Base-by-base conservation (phyloP, 2,888 invertebrate species). In the Endomychus coccineus region DNA sequence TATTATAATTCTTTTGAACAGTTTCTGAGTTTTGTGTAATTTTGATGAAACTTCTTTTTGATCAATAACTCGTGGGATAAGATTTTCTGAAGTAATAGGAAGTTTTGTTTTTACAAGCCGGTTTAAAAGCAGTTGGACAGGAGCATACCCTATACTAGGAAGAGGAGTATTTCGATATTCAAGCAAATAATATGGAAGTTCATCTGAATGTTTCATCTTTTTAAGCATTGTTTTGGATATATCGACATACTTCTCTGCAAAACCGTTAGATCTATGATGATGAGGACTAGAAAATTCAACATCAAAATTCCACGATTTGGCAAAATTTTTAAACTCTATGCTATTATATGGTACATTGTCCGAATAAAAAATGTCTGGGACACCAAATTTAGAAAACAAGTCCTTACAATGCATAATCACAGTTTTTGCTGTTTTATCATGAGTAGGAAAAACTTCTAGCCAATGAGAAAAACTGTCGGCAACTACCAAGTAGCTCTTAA, bases 301-400 rank as follows among this genome's bases (percentile, higher is more conserved):
- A 28, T 22, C 25, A 31, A 37, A 31, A 10, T 37, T 27, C 32
- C 32, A 32, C 14, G 48, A 41, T 24, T 16, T 36, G 7, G 32
- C 12, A 15, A 32, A 32, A 13, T 32, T 19, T 35, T 34, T 30
- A 10, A 49, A 47, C 21, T 44, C 36, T 22, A 29, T 16, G 12
- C 46, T 45, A 27, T 40, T 36, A 37, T 50, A 57, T 13, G 46
- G 48, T 22, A 40, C 37, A 41, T 51, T 51, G 29, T 50, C 50
- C 2, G 44, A 14, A 16, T 39, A 32, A 6, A 46, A 24, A 25
- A 30, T 36, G 7, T 32, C 17, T 11, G 50, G 33, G 13, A 33
- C 33, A 17, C 25, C 33, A 25, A 25, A 25, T 13, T 43, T 34
- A 49, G 43, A 9, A 47, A 49, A 44, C 37, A 43, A 11, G 44